These are phyloP conservation scores for Anniella stebbinsi DNA, from an alignment of 2,797 vertebrate genomes.

Conservation along the genomic window DNA sequence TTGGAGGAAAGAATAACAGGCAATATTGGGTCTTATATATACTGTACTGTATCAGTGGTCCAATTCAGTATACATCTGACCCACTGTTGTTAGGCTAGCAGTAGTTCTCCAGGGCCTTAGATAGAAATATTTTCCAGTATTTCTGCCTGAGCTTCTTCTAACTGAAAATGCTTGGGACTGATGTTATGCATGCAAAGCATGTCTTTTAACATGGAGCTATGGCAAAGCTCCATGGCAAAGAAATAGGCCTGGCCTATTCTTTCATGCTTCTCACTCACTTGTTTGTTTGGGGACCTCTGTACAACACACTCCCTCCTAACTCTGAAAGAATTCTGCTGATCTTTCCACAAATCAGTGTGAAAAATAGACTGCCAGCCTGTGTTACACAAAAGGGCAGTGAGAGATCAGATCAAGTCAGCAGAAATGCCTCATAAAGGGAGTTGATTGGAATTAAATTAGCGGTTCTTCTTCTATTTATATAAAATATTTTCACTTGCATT, in stretches of 20 bases:
- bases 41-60: neutral
- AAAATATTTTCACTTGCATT: constrained; percentile 61
- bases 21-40: neutral
- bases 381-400: constrained; percentile 36
- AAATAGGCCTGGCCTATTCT: neutral
- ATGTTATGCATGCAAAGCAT: neutral
- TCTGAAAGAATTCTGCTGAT: constrained; percentile 56
- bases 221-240: neutral
- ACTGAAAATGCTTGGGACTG: neutral
- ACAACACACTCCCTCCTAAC: constrained; percentile 35
- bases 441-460: constrained; percentile 62
- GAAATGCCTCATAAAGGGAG: constrained; percentile 51
- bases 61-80: too few species aligned
- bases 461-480: constrained; percentile 58
- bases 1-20: neutral
- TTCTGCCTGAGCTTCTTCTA: neutral
- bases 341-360: constrained; percentile 65
- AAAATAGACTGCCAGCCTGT: constrained; percentile 59
- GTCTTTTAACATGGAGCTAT: neutral
- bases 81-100: neutral
- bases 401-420: constrained; percentile 57
- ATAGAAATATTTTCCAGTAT: neutral
- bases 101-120: neutral
- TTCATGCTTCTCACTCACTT: constrained; percentile 1
- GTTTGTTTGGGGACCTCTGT: constrained; percentile 18